phyloP scores from a whole-genome alignment of 2,888 invertebrate species.

The Oeneis ivallda region DNA sequence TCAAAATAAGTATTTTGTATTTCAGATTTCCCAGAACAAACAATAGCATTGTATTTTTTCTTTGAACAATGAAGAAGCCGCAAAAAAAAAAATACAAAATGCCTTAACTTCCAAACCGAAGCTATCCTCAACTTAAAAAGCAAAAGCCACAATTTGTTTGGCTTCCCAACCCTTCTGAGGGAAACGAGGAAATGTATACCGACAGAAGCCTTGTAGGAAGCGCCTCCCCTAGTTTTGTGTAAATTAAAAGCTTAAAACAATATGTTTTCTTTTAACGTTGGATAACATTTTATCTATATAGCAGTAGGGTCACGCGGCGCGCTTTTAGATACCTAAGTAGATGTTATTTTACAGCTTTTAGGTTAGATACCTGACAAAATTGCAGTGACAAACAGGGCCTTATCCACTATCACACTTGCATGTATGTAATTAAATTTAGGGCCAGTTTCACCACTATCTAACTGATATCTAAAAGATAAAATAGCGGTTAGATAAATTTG shows the following conservation, averaged over 20 bases:
- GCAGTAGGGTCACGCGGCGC: not conserved
- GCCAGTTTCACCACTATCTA: too few relatives aligned
- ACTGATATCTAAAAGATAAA: too few relatives aligned
- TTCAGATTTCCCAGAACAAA: too few relatives aligned
- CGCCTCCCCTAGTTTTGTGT: constrained; percentile 61
- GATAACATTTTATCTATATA: constrained; percentile 7
- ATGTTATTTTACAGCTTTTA: too few relatives aligned
- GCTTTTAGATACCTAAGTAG: too few relatives aligned
- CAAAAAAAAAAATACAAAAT: constrained; percentile 35
- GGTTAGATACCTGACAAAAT: too few relatives aligned
- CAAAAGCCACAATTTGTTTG: constrained; percentile 51
- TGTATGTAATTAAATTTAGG: too few relatives aligned
- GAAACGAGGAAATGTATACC: constrained; percentile 60
- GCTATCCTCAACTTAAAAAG: constrained; percentile 31
- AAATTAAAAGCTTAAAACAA: constrained; percentile 61
- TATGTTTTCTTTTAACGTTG: constrained; percentile 33
- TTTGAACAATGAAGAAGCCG: constrained; percentile 27
- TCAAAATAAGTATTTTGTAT: too few relatives aligned
- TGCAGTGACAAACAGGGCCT: too few relatives aligned
- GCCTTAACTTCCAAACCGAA: constrained; percentile 32
- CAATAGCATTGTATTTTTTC: not conserved
- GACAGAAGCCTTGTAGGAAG: constrained; percentile 71
- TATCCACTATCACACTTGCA: too few relatives aligned
- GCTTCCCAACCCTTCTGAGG: constrained; percentile 69
- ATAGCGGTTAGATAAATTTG: too few relatives aligned